phyloP scores from a whole-genome alignment of 2,888 invertebrate species.

The Callyntrura sp. region DNA sequence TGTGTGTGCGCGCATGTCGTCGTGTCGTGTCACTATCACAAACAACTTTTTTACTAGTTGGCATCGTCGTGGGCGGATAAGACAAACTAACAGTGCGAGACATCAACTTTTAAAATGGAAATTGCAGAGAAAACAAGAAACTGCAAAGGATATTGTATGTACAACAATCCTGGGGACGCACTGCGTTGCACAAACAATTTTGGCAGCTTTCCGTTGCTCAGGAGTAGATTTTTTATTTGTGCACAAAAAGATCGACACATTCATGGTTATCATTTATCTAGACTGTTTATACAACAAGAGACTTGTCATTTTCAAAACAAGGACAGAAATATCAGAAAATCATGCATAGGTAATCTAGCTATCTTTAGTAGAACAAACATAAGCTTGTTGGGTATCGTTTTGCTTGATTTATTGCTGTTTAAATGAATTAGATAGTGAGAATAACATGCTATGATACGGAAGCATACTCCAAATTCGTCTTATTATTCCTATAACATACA shows the following conservation, averaged over 20 bases:
- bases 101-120: conserved; percentile 42
- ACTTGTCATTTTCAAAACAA: conserved; percentile 25
- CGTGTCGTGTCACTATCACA: conserved; percentile 32
- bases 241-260: conserved; percentile 7
- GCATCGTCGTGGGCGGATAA: conserved; percentile 20
- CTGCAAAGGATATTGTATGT: conserved; percentile 24
- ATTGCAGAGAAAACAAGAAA: conserved; percentile 53
- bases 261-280: neutral
- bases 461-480: too few relatives aligned
- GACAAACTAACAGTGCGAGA: conserved; percentile 39
- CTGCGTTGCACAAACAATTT: neutral
- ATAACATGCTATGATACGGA: too few relatives aligned
- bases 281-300: neutral
- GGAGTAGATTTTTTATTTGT: neutral
- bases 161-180: neutral
- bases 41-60: neutral
- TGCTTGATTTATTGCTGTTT: too few relatives aligned
- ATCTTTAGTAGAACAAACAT: too few relatives aligned
- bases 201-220: conserved; percentile 25
- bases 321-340: neutral
- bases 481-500: too few relatives aligned
- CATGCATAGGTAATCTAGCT: neutral
- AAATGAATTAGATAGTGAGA: too few relatives aligned
- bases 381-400: too few relatives aligned
- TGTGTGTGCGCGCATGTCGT: neutral